Evolutionary conservation across 2,888 invertebrate genomes (phyloP), one percentile per base, ranked within the genome.

Genomic region (Melitaea athalia): DNA sequence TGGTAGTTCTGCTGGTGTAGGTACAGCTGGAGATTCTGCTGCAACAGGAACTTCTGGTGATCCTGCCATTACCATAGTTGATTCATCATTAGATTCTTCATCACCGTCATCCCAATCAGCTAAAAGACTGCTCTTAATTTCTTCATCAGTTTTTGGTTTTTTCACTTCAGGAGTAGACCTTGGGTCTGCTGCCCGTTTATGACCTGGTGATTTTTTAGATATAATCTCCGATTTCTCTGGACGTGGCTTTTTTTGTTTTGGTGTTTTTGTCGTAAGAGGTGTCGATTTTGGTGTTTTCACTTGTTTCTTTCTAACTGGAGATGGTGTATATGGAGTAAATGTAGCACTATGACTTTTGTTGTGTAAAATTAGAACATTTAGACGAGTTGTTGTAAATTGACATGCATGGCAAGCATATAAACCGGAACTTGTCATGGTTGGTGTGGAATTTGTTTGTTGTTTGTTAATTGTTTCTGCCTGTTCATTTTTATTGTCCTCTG

Each of bases 81-180:
- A 85, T 71, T 87, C 88, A 63, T 89, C 91, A 75, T 85, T 86
- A 10, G 85, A 88, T 66, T 89, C 88, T 59, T 92, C 91, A 65
- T 87, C 91, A 17, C 82, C 95, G 76, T 96, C 96, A 73, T 95
- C 95, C 96, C 97, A 97, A 79, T 97, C 97, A 0, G 96, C 96
- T 68, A 97, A 85, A 55, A 97, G 88, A 76, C 95, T 94, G 67
- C 93, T 95, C 70, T 95, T 94, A 74, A 96, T 94, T 83, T 95
- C 95, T 68, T 93, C 93, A 81, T 94, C 94, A 49, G 93, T 93
- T 81, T 94, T 94, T 64, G 85, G 82, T 76, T 93, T 93, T 76
- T 94, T 94, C 33, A 80, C 76, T 77, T 89, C 88, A 59, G 73
- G 74, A 12, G 65, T 69, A 33, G 75, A 38, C 17, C 83, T 82